Base-by-base conservation (phyloP, 2,797 vertebrate genomes). In the Syndactyla subalaris region DNA sequence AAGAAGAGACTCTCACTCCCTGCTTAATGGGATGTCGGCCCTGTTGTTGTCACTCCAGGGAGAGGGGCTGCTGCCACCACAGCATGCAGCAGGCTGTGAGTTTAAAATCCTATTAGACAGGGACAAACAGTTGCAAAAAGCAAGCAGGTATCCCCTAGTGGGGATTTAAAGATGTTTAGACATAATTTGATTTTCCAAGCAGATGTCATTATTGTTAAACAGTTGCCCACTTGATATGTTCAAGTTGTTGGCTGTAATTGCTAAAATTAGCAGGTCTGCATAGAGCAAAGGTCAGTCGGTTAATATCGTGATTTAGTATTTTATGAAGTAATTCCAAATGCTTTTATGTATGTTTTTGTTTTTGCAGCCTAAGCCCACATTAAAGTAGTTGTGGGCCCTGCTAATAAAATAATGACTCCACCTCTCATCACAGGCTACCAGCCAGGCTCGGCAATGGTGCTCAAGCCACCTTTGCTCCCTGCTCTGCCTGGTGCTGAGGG, bases 201-300 rank as follows among this genome's bases (percentile, higher is more conserved):
- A 99, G 99, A 99, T 98, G 98, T 97, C 98, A 98, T 99, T 98
- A 98, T 96, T 95, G 98, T 98, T 91, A 96, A 98, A 97, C 98
- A 97, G 98, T 97, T 96, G 96, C 98, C 97, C 98, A 98, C 98
- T 99, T 98, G 98, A 99, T 97, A 98, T 98, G 98, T 98, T 98
- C 98, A 98, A 98, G 98, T 98, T 98, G 98, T 98, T 98, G 98
- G 98, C 97, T 97, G 97, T 98, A 98, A 99, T 98, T 98, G 98
- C 97, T 97, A 98, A 98, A 98, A 99, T 99, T 98, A 99, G 98
- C 98, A 98, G 98, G 98, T 98, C 98, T 97, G 97, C 79, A 34
- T 92, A 98, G 98, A 98, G 98, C 98, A 98, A 98, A 98, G 98
- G 98, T 98, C 98, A 96, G 97, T 90, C 70, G 70, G 97, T 98